A percentile compares a stretch with the other conserved stretches of the same genome.
Evolutionary conservation across 2,888 invertebrate genomes (phyloP).

Genomic region (Chloroclysta siterata): DNA sequence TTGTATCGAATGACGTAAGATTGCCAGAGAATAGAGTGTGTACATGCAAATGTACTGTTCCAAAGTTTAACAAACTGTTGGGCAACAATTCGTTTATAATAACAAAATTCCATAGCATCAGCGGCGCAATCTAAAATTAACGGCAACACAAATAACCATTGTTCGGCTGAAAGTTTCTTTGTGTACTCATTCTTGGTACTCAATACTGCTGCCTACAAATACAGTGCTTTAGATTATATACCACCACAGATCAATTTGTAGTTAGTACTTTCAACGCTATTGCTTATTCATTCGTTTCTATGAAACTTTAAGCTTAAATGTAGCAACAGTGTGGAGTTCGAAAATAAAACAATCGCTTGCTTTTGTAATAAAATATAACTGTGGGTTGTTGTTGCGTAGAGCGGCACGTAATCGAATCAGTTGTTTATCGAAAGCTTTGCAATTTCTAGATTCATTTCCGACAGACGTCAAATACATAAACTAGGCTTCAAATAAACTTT

Average conservation of each 20-base stretch:
- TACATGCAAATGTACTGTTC: background rate
- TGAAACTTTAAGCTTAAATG: background rate
- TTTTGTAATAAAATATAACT: constrained; percentile 4
- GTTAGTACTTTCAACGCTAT: background rate
- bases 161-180: constrained; percentile 17
- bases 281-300: background rate
- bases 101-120: constrained; percentile 17
- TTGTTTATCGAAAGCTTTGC: constrained; percentile 22
- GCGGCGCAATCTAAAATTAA: constrained; percentile 20
- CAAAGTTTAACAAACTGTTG: constrained; percentile 6
- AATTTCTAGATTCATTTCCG: constrained; percentile 9
- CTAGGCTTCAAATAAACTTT: background rate
- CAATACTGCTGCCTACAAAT: constrained; percentile 11
- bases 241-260: background rate
- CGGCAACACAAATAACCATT: constrained; percentile 14
- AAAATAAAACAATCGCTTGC: constrained; percentile 5
- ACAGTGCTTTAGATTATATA: constrained; percentile 16
- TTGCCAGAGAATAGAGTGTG: background rate
- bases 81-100: constrained; percentile 8
- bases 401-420: constrained; percentile 13
- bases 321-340: constrained; percentile 1
- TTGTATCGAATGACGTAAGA: background rate
- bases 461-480: background rate
- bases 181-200: constrained; percentile 7
- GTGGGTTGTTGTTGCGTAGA: constrained; percentile 8